phyloP scores from a whole-genome alignment of 2,113 vertebrate genomes.

The Capreolus pygargus region DNA sequence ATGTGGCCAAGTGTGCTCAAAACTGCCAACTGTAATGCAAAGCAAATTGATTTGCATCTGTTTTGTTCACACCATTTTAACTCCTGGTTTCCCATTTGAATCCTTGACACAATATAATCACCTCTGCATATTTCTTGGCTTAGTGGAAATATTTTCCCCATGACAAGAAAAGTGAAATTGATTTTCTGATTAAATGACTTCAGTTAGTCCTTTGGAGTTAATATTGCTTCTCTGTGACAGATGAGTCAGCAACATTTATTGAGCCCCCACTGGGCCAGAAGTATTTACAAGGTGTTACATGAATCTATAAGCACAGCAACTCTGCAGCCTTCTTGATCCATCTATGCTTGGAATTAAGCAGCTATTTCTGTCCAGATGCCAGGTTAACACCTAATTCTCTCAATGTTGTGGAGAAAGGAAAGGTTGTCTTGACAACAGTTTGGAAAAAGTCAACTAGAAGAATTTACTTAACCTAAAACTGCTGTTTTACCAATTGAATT shows the following conservation, averaged over 20 bases:
- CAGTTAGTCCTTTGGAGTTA: slow-evolving; percentile 26
- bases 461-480: slow-evolving; percentile 39
- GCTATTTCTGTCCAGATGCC: slow-evolving; percentile 59
- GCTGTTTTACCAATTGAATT: not conserved
- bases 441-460: slow-evolving; percentile 49
- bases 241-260: slow-evolving; percentile 58
- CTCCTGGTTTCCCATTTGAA: slow-evolving; percentile 14
- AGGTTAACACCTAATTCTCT: slow-evolving; percentile 68
- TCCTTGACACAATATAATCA: slow-evolving; percentile 1
- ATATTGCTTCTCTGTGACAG: slow-evolving; percentile 29
- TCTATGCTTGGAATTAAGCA: slow-evolving; percentile 46
- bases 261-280: slow-evolving; percentile 33
- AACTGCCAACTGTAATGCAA: not conserved
- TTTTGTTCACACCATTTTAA: slow-evolving; percentile 50
- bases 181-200: slow-evolving; percentile 61
- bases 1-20: not conserved
- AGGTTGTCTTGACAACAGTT: slow-evolving; percentile 72
- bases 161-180: slow-evolving; percentile 56
- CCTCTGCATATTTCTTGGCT: slow-evolving; percentile 40
- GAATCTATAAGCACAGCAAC: slow-evolving; percentile 53
- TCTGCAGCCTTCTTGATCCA: slow-evolving; percentile 28
- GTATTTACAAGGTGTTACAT: slow-evolving; percentile 67
- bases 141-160: slow-evolving; percentile 59
- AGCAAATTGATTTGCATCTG: slow-evolving; percentile 44
- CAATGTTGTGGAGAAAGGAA: slow-evolving; percentile 63